Conservation (phyloP, 2,113 vertebrate species). For the Arothron firmamentum region DNA sequence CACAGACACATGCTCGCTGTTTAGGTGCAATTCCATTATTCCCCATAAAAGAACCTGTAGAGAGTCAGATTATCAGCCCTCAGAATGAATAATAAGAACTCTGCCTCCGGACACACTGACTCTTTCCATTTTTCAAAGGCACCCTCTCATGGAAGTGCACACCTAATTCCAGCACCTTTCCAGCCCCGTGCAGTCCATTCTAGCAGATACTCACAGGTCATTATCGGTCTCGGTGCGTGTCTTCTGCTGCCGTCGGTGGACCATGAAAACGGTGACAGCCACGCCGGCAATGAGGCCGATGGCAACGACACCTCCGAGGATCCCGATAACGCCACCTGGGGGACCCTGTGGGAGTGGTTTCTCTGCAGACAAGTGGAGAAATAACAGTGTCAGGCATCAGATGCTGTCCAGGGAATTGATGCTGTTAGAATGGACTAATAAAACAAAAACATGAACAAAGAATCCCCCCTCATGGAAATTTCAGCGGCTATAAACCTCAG, state of each 20-base stretch:
- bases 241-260: conserved; percentile 82
- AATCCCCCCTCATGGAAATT: too few species aligned
- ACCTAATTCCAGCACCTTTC: conserved; percentile 53
- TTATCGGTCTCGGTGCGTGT: conserved; percentile 69
- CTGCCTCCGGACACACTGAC: conserved; percentile 15
- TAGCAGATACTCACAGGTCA: conserved; percentile 82
- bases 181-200: conserved; percentile 41
- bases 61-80: conserved; percentile 13
- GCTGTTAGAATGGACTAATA: conserved; percentile 15
- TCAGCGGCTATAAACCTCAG: too few species aligned
- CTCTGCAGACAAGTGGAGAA: conserved; percentile 75
- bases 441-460: not conserved
- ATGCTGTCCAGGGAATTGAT: conserved; percentile 32
- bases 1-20: conserved; percentile 22
- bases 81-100: conserved; percentile 8
- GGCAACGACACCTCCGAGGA: conserved; percentile 81
- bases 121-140: conserved; percentile 15
- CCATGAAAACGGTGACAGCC: conserved; percentile 78
- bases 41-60: conserved; percentile 1
- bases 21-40: conserved; percentile 7
- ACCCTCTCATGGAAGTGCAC: conserved; percentile 47
- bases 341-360: conserved; percentile 81
- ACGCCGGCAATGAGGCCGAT: conserved; percentile 76
- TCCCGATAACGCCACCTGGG: conserved; percentile 77
- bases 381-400: conserved; percentile 42